These are phyloP conservation scores for Campodea augens DNA, from an alignment of 1,140 invertebrate species.

Conservation along the genomic window DNA sequence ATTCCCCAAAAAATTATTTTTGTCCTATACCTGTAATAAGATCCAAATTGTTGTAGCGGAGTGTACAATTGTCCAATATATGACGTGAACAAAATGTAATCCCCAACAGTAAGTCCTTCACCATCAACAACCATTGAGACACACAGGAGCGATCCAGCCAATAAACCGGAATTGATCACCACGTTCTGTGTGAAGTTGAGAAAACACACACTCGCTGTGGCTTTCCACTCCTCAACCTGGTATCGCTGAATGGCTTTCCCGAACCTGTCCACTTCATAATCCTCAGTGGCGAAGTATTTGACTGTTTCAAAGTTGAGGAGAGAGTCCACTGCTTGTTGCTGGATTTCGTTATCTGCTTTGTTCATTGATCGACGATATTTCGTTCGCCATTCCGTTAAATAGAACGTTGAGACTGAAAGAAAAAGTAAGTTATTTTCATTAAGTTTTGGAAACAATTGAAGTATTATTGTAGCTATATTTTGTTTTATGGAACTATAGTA, in stretches of 20 bases:
- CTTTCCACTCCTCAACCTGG: constrained; percentile 36
- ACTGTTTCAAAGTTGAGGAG: constrained; percentile 46
- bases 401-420: constrained; percentile 12
- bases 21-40: constrained; percentile 38
- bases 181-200: constrained; percentile 32
- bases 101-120: constrained; percentile 31
- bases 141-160: constrained; percentile 34
- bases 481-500: too few species aligned
- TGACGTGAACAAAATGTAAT: constrained; percentile 39
- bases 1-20: too few species aligned
- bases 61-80: constrained; percentile 40
- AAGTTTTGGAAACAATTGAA: not conserved
- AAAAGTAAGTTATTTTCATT: too few species aligned
- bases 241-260: constrained; percentile 26
- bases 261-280: constrained; percentile 34
- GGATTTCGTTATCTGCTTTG: constrained; percentile 31
- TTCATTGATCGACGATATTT: constrained; percentile 34
- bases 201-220: constrained; percentile 29
- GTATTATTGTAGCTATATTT: not conserved
- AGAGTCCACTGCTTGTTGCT: constrained; percentile 36
- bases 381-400: constrained; percentile 14
- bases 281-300: constrained; percentile 40
- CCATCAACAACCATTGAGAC: constrained; percentile 27
- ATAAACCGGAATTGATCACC: constrained; percentile 24
- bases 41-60: constrained; percentile 42